Conservation (phyloP, 2,113 vertebrate genomes). For the Heterocephalus glaber region DNA sequence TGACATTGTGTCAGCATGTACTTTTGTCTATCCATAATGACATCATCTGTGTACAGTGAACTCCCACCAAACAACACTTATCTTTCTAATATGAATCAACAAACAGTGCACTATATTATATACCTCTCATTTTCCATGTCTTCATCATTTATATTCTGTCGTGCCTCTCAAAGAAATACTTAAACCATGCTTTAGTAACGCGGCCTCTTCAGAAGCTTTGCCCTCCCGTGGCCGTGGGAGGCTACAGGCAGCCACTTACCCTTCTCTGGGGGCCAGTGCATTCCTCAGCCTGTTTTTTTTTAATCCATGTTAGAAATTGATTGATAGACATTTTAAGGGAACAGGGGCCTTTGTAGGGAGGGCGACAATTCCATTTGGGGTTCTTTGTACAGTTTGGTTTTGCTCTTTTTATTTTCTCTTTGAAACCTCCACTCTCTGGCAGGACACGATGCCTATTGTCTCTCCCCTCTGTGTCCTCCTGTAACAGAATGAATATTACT, state of each 20-base stretch:
- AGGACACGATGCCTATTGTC: conserved; percentile 93
- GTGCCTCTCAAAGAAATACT: neutral
- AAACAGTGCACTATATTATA: neutral
- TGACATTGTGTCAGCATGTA: neutral
- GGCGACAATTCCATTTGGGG: neutral
- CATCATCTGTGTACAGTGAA: neutral
- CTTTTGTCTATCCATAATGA: neutral
- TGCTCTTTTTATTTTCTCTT: conserved; percentile 82
- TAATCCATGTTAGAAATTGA: neutral
- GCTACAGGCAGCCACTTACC: neutral
- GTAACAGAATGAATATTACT: conserved; percentile 99
- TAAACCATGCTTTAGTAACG: neutral
- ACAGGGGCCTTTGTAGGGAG: conserved; percentile 37
- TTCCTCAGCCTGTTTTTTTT: neutral
- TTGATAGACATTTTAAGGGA: neutral
- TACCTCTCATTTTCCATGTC: neutral
- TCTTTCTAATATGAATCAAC: neutral
- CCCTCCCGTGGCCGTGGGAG: neutral
- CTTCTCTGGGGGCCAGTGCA: neutral
- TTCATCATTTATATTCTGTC: neutral
- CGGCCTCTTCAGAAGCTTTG: neutral
- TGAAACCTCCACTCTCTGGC: conserved; percentile 83
- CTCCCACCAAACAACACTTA: neutral
- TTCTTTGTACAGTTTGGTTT: conserved; percentile 26
- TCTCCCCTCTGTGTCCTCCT: conserved; percentile 99